A percentile compares a stretch with the other conserved stretches of the same genome.
Conservation (phyloP, 2,797 vertebrate species). For the Coregonus suidteri region DNA sequence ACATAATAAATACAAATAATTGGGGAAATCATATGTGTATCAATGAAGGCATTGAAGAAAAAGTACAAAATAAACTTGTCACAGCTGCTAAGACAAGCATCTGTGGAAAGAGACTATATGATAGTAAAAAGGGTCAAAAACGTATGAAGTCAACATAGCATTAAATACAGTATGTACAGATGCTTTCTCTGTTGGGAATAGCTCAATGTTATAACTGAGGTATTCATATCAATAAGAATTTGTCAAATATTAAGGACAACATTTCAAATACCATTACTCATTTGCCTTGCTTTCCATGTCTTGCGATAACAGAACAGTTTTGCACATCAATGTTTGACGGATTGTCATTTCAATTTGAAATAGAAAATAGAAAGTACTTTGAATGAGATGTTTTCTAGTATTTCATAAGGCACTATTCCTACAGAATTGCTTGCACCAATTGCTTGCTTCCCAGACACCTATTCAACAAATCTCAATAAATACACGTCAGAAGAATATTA, state of each 20-base stretch:
- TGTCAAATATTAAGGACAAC: conserved; percentile 16
- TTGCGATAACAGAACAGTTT: background rate
- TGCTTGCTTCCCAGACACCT: background rate
- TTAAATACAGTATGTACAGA: conserved; percentile 46
- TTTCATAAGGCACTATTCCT: background rate
- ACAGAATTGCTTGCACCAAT: background rate
- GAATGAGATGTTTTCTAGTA: background rate
- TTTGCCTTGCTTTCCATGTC: background rate
- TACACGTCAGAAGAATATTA: background rate
- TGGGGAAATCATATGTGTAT: conserved; percentile 15
- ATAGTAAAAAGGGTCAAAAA: background rate
- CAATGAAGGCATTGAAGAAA: conserved; percentile 30
- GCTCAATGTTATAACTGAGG: conserved; percentile 26
- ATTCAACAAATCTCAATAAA: background rate
- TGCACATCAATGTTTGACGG: conserved; percentile 22
- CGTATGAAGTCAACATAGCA: conserved; percentile 15
- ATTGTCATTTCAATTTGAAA: conserved; percentile 40
- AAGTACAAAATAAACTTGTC: conserved; percentile 35
- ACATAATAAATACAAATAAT: conserved; percentile 69
- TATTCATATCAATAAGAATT: conserved; percentile 29
- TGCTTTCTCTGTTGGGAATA: conserved; percentile 33
- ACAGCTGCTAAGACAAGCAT: background rate
- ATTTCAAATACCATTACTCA: background rate
- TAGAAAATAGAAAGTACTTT: conserved; percentile 15
- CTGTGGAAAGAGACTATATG: conserved; percentile 44